Conservation (phyloP, 1,140 invertebrate species). For the Drosophila murphyi region DNA sequence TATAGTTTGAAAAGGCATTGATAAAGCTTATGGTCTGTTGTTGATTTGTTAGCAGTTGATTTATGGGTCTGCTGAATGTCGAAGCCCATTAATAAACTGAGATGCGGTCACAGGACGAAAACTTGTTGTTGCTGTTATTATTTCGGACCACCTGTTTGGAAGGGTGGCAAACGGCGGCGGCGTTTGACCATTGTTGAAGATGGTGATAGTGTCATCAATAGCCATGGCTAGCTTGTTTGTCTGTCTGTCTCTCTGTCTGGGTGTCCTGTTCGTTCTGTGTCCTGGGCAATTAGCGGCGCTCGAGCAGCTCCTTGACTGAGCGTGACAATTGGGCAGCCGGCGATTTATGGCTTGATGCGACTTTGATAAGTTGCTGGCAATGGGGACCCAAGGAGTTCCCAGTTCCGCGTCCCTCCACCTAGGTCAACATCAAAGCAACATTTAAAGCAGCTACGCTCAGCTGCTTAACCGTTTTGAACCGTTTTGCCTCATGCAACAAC, state of each 20-base stretch:
- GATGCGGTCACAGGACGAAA: constrained; percentile 22
- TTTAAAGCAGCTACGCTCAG: constrained; percentile 27
- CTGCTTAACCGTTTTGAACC: constrained; percentile 14
- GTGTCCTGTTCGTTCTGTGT: neutral
- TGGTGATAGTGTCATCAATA: constrained; percentile 49
- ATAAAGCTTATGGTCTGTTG: constrained; percentile 24
- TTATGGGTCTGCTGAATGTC: constrained; percentile 46
- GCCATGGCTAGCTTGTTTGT: constrained; percentile 23
- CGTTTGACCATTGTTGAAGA: constrained; percentile 4
- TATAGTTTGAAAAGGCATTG: constrained; percentile 29
- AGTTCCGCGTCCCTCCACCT: too few species aligned
- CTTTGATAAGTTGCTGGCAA: constrained; percentile 27
- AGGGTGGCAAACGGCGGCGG: constrained; percentile 8
- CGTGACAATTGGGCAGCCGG: constrained; percentile 51
- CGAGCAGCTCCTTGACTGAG: constrained; percentile 26
- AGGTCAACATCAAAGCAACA: constrained; percentile 12
- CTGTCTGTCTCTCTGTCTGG: neutral
- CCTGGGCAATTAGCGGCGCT: constrained; percentile 63
- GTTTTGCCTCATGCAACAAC: constrained; percentile 31
- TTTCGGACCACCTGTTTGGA: constrained; percentile 12
- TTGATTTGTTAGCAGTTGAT: constrained; percentile 58
- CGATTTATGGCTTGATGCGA: constrained; percentile 57
- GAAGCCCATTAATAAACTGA: constrained; percentile 60
- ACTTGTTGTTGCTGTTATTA: constrained; percentile 35
- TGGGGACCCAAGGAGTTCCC: neutral